Evolutionary conservation across 2,797 vertebrate species (phyloP).

Genomic region (Brachymystax lenok): DNA sequence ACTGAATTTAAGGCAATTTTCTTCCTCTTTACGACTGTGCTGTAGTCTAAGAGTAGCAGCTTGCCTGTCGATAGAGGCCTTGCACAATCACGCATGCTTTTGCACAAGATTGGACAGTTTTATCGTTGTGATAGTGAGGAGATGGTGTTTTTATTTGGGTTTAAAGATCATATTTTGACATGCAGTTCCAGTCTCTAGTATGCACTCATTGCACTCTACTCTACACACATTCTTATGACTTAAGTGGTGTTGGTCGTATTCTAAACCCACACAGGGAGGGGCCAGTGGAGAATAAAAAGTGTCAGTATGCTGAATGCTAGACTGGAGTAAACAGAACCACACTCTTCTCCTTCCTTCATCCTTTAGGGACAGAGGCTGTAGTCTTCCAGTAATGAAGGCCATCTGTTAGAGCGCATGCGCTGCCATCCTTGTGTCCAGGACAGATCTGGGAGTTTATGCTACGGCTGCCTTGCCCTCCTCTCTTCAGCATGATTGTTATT

Average conservation of each 20-base stretch:
- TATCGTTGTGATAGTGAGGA: slow-evolving; percentile 46
- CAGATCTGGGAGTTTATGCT: neutral
- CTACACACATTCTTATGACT: neutral
- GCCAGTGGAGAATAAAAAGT: neutral
- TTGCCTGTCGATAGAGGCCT: slow-evolving; percentile 17
- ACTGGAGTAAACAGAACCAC: neutral
- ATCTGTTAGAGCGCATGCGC: neutral
- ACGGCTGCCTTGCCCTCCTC: neutral
- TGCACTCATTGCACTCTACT: neutral
- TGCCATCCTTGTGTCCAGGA: neutral
- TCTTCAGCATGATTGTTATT: neutral
- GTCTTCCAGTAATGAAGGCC: neutral
- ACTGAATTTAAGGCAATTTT: neutral
- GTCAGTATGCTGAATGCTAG: no score
- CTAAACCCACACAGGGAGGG: neutral
- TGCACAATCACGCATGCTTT: slow-evolving; percentile 53
- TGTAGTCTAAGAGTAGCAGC: slow-evolving; percentile 18
- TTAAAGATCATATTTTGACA: slow-evolving; percentile 41
- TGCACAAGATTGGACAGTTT: slow-evolving; percentile 32
- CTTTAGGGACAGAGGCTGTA: neutral
- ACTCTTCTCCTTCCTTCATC: neutral
- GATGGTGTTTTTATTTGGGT: slow-evolving; percentile 19
- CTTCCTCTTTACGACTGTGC: slow-evolving; percentile 22
- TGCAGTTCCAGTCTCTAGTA: neutral
- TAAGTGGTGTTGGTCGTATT: neutral